Conservation (phyloP, 2,113 vertebrate genomes). For the Microcebus tavaratra region DNA sequence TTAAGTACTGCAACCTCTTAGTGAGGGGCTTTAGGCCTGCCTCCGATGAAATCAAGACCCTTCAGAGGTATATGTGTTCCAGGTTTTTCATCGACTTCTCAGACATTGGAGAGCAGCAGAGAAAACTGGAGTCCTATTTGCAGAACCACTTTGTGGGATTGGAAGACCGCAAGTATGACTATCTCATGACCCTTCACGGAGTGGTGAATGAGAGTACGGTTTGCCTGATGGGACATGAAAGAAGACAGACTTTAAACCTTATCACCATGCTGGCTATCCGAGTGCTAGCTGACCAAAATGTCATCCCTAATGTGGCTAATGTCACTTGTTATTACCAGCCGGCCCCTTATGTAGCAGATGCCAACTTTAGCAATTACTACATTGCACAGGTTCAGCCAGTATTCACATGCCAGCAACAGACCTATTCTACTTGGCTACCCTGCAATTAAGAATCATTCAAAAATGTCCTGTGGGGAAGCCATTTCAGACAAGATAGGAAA, state of each 20-base stretch:
- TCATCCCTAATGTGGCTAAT: slow-evolving; percentile 98
- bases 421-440: slow-evolving; percentile 97
- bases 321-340: slow-evolving; percentile 99
- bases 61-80: slow-evolving; percentile 99
- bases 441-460: slow-evolving; percentile 92
- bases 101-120: slow-evolving; percentile 97
- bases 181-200: slow-evolving; percentile 97
- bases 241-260: slow-evolving; percentile 96
- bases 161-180: slow-evolving; percentile 99
- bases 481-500: slow-evolving; percentile 61
- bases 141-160: slow-evolving; percentile 99
- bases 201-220: slow-evolving; percentile 99
- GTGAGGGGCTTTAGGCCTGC: slow-evolving; percentile 96
- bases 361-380: slow-evolving; percentile 99
- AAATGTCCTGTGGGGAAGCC: slow-evolving; percentile 71
- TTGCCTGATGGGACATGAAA: slow-evolving; percentile 99
- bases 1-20: slow-evolving; percentile 99
- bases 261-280: slow-evolving; percentile 98
- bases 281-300: slow-evolving; percentile 97
- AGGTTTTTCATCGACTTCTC: slow-evolving; percentile 99
- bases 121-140: slow-evolving; percentile 99
- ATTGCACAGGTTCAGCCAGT: slow-evolving; percentile 98
- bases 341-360: slow-evolving; percentile 97
- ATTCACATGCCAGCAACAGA: slow-evolving; percentile 96
- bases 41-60: slow-evolving; percentile 97